Evolutionary conservation across 2,797 vertebrate genomes (phyloP).

Genomic region (Gephyroberyx darwinii): DNA sequence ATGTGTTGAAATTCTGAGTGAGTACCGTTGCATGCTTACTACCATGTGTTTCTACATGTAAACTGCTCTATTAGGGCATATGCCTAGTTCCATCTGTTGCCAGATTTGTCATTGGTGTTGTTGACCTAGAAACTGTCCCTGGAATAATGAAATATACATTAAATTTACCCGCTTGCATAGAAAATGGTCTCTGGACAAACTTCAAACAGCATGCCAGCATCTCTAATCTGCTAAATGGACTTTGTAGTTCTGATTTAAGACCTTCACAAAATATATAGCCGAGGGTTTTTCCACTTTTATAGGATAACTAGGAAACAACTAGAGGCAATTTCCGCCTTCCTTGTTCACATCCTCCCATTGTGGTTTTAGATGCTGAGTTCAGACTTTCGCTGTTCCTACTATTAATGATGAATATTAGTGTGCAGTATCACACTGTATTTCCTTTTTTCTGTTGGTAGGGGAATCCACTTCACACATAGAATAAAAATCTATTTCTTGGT

Average conservation of each 20-base stretch:
- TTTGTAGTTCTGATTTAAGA: constrained; percentile 41
- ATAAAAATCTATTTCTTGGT: too few relatives aligned
- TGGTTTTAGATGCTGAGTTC: neutral
- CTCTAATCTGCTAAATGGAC: constrained; percentile 55
- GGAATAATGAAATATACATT: constrained; percentile 73
- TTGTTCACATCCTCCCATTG: constrained; percentile 17
- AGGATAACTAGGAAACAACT: constrained; percentile 28
- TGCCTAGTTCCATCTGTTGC: constrained; percentile 30
- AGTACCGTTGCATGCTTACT: constrained; percentile 11
- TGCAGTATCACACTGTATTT: too few relatives aligned
- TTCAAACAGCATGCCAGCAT: constrained; percentile 65
- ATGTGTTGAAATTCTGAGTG: constrained; percentile 25
- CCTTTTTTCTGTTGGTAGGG: too few relatives aligned
- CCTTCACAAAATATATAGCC: constrained; percentile 33
- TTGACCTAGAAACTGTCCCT: constrained; percentile 69
- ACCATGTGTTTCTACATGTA: constrained; percentile 24
- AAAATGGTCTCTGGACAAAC: constrained; percentile 56
- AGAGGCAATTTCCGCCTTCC: constrained; percentile 26
- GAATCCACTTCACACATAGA: too few relatives aligned
- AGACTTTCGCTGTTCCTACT: neutral
- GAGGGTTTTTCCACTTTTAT: constrained; percentile 32
- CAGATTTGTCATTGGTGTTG: constrained; percentile 35
- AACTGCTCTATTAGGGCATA: constrained; percentile 28
- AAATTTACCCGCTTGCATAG: constrained; percentile 41
- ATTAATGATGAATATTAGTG: neutral